Percentiles rank a stretch among this genome's conserved stretches.
Evolutionary conservation across 2,797 vertebrate species (phyloP).

Genomic region (Petrocephalus schoutedeni): DNA sequence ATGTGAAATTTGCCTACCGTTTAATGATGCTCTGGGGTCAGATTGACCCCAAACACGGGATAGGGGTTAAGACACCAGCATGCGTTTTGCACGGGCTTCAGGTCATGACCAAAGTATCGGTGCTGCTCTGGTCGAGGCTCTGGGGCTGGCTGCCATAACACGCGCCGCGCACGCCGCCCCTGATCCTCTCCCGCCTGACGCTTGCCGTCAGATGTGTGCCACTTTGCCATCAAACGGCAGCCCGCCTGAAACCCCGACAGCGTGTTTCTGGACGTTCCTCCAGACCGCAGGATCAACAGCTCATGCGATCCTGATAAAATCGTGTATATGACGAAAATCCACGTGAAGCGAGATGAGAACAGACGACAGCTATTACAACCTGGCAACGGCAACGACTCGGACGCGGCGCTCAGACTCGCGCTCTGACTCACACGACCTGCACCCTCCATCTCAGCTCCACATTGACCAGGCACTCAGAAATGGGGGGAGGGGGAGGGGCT

Average conservation of each 20-base stretch:
- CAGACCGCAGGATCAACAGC: neutral
- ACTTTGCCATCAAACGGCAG: neutral
- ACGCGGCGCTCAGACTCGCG: neutral
- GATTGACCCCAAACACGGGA: too few species aligned
- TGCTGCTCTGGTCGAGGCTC: neutral
- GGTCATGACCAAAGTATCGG: neutral
- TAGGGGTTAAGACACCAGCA: neutral
- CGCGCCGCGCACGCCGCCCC: too few species aligned
- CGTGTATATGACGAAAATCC: neutral
- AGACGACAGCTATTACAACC: neutral
- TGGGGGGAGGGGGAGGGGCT: neutral
- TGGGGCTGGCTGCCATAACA: neutral
- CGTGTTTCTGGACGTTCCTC: neutral
- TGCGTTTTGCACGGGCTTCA: neutral
- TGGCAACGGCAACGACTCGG: neutral
- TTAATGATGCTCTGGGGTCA: too few species aligned
- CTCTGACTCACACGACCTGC: neutral
- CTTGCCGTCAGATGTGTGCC: neutral
- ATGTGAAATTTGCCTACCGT: too few species aligned
- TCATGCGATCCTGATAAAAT: neutral
- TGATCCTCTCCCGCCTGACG: neutral
- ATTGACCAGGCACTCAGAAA: neutral
- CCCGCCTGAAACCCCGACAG: neutral
- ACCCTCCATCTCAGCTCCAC: neutral
- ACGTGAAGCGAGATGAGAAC: neutral